Evolutionary conservation across 2,888 invertebrate genomes (phyloP).

Genomic region (Geophilus truncorum): DNA sequence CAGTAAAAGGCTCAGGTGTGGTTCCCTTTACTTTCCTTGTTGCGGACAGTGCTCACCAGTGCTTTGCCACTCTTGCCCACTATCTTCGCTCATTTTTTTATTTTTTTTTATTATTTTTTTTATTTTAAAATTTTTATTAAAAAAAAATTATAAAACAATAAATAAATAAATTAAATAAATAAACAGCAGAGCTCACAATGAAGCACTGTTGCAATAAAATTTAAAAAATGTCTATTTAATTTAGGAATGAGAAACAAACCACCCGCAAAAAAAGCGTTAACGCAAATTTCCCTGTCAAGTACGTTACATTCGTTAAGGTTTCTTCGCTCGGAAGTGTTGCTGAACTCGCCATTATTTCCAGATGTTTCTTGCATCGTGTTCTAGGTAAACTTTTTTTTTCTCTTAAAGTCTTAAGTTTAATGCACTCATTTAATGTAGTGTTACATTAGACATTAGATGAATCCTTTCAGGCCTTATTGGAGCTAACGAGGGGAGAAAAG

Average conservation of each 20-base stretch:
- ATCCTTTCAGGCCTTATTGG: slow-evolving; percentile 15
- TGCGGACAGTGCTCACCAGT: slow-evolving; percentile 24
- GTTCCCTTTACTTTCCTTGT: neutral
- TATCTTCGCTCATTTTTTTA: neutral
- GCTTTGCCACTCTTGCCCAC: slow-evolving; percentile 10
- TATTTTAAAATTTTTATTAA: neutral
- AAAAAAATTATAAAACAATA: too few species aligned
- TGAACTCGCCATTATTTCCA: neutral
- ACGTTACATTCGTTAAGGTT: too few species aligned
- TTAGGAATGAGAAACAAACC: neutral
- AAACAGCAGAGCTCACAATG: neutral
- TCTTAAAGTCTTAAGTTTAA: neutral
- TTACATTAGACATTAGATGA: neutral
- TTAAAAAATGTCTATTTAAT: neutral
- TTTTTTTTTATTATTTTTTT: too few species aligned
- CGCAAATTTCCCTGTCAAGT: too few species aligned
- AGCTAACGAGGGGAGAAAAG: slow-evolving; percentile 20
- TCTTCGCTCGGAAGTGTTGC: too few species aligned
- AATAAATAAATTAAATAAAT: neutral
- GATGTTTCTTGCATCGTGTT: neutral
- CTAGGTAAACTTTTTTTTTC: neutral
- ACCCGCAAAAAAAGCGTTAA: too few species aligned
- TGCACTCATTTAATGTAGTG: slow-evolving; percentile 7
- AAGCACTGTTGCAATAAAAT: neutral
- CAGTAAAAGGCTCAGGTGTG: slow-evolving; percentile 11